Conservation (phyloP, 2,888 invertebrate genomes). For the Polydrusus pterygomalis region DNA sequence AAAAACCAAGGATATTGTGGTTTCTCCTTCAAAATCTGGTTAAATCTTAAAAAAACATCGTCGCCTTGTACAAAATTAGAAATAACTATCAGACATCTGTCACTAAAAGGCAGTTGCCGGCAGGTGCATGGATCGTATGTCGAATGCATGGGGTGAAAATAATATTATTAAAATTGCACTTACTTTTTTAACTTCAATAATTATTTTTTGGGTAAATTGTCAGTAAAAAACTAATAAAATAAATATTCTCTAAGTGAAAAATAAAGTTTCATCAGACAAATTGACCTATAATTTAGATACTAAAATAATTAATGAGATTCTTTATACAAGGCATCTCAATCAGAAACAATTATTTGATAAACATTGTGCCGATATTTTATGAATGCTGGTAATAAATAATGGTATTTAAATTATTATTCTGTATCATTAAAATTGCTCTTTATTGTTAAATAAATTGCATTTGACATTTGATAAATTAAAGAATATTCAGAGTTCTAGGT, state of each 20-base stretch:
- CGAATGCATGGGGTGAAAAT: constrained; percentile 8
- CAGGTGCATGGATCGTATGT: constrained; percentile 35
- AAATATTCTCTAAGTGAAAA: too few relatives aligned
- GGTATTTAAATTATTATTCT: constrained; percentile 27
- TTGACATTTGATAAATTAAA: constrained; percentile 43
- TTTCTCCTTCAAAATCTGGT: constrained; percentile 7
- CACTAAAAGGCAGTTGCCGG: constrained; percentile 15
- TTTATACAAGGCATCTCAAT: constrained; percentile 19
- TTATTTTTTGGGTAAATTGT: too few relatives aligned
- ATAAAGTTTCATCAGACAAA: constrained; percentile 3
- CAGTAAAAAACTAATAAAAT: too few relatives aligned
- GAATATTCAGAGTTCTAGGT: constrained; percentile 25
- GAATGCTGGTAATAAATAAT: constrained; percentile 18
- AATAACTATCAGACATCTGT: constrained; percentile 37
- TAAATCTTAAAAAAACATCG: not conserved
- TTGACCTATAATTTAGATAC: constrained; percentile 8
- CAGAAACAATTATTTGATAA: constrained; percentile 16
- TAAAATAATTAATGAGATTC: constrained; percentile 10
- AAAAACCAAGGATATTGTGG: constrained; percentile 24
- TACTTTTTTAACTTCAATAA: too few relatives aligned
- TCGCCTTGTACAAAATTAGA: constrained; percentile 2
- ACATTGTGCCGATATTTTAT: constrained; percentile 2
- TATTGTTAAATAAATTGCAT: constrained; percentile 39
- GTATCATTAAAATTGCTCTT: constrained; percentile 33
- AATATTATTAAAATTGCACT: too few relatives aligned